Conservation (phyloP, 2,113 vertebrate genomes). For the Monarcha castaneiventris region DNA sequence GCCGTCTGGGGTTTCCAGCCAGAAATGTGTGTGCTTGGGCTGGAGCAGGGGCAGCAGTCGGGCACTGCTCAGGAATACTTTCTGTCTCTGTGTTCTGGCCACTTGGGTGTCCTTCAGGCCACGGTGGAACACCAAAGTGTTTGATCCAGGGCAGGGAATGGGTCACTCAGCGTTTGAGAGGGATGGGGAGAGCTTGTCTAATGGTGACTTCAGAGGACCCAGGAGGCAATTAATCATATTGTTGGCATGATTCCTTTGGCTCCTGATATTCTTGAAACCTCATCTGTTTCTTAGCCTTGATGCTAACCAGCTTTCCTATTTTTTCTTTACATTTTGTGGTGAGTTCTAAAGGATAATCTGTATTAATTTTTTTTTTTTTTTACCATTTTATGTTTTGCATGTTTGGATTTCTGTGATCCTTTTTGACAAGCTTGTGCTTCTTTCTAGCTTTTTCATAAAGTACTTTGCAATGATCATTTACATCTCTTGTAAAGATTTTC, state of each 20-base stretch:
- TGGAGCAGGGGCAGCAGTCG: background rate
- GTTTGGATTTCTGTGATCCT: background rate
- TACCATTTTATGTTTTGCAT: background rate
- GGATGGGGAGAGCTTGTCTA: background rate
- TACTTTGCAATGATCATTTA: background rate
- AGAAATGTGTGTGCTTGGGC: background rate
- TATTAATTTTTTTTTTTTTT: background rate
- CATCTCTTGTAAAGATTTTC: background rate
- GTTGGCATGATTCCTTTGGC: background rate
- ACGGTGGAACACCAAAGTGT: accelerated
- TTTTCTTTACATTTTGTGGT: background rate
- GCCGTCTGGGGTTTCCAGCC: accelerated
- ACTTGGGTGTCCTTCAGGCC: background rate
- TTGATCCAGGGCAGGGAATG: background rate
- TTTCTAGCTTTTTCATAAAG: background rate
- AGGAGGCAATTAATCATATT: background rate
- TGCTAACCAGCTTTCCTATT: background rate
- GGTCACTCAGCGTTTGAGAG: accelerated
- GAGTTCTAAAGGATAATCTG: background rate
- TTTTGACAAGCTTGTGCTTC: background rate
- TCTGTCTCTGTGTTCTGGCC: background rate
- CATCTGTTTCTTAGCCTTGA: background rate
- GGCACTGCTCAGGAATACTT: background rate
- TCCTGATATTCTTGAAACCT: background rate
- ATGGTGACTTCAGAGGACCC: background rate